Evolutionary conservation across 2,888 invertebrate species (phyloP), one percentile per base, ranked within the genome.

Genomic region (Standfussiana lucernea): DNA sequence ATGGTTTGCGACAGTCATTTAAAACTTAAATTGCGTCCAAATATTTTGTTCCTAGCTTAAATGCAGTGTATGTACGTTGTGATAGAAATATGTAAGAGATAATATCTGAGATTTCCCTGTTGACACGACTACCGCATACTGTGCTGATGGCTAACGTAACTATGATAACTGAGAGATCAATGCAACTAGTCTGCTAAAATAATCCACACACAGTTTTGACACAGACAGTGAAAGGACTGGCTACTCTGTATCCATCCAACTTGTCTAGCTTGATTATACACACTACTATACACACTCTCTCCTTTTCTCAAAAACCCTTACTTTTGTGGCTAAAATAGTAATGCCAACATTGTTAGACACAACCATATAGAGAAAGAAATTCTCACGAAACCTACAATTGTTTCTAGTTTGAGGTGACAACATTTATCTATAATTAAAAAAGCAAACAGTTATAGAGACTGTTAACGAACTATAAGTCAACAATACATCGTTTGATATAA

Each of bases 401-500:
- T 35, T 69, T 50, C 2, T 50, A 40, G 1, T 62, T 67, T 2
- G n/a, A 18, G 62, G 35, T 21, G 5, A 62, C 53, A 35, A 10
- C n/a, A 56, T 68, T 71, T 47, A 67, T 28, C 15, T 42, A 35
- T 47, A 75, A 42, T 69, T 69, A 42, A 71, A 73, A 73, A 70
- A 71, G 32, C 28, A 61, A 61, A 72, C 28, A 53, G 15, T 3
- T 24, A 45, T 37, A 59, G 11, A 35, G 37, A 11, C 10, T 37
- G 4, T 24, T 59, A 40, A 67, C 37, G 3, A 28, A 45, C 40
- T 79, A 28, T n/a, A 7, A 37, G 28, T 18, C 24, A 24, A 84
- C 77, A 84, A 75, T 78, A 40, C 65, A 50, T 75, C 74, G 59
- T 84, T 83, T 62, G 24, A 59, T 35, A 67, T 73, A 73, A 73